Evolutionary conservation across 1,140 invertebrate genomes (phyloP), one percentile per base, ranked within the genome.

Genomic region (Cydia splendana): DNA sequence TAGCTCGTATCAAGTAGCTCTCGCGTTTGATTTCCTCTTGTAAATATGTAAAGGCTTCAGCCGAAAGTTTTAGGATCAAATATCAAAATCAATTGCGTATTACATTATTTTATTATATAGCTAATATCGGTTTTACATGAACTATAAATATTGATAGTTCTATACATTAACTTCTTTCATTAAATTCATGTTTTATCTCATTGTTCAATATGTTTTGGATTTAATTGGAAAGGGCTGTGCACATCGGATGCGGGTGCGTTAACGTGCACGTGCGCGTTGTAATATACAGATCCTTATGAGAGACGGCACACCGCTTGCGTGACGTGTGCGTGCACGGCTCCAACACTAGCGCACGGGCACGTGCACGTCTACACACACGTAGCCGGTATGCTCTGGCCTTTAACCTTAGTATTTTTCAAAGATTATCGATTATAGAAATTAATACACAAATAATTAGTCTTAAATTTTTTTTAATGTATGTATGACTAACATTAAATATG

Each of bases 41-140:
- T 71, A 71, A n/a, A 71, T 71, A 71, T 38, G 34, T 71, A 71
- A 18, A 71, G 67, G 67, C 15, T 18, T 34, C 34, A 9, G 67
- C 67, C 67, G 67, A 18, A 71, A 45, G n/a, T 18, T 42, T 38
- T 34, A 42, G 18, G 3, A 62, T 24, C 30, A 13, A 38, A 71
- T 71, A 45, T 71, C 34, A 38, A 71, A 71, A 71, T 71, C 34
- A 20, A 71, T 45, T 38, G n/a, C n/a, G 9, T 62, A 24, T 62
- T 20, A 20, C 18, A 24, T 62, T 24, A 12, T 12, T 62, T 62
- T 62, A 57, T 57, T 20, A 57, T 18, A 18, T 18, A 57, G 53
- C 53, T 6, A 57, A 18, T 57, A 6, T 15, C n/a, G 7, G 15
- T 24, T 13, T 53, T 62, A 62, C 9, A 62, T 24, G 20, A 53